phyloP scores from a whole-genome alignment of 2,113 vertebrate species.

The Prionailurus viverrinus region DNA sequence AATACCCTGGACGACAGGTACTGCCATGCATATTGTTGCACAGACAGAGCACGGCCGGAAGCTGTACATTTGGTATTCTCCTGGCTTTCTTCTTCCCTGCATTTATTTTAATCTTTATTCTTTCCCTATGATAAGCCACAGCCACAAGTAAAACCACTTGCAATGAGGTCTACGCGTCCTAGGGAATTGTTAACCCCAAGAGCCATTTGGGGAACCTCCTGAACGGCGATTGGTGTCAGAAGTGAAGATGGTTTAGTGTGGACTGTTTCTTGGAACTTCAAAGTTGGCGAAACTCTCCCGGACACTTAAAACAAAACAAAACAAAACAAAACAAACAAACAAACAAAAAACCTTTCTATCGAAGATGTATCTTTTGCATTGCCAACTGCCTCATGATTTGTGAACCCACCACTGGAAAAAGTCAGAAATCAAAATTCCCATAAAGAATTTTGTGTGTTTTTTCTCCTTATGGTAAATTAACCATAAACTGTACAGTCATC shows the following conservation, averaged over 20 bases:
- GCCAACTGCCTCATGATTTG: background rate
- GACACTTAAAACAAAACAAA: background rate
- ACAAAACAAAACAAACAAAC: background rate
- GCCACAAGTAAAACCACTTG: background rate
- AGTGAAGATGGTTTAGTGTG: background rate
- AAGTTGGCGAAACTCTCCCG: background rate
- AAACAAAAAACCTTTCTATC: background rate
- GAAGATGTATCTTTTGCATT: background rate
- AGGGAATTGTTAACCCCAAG: background rate
- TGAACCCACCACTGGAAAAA: background rate
- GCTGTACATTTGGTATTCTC: background rate
- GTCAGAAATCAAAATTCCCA: background rate
- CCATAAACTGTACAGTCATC: background rate
- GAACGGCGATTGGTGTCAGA: background rate
- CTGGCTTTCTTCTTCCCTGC: background rate
- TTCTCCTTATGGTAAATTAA: background rate
- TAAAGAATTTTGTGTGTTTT: background rate
- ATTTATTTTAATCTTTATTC: background rate
- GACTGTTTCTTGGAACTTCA: background rate
- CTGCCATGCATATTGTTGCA: accelerated
- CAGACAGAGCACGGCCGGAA: accelerated
- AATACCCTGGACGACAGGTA: background rate
- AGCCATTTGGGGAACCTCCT: background rate
- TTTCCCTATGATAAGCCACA: background rate
- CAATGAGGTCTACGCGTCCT: background rate